Percentiles rank a stretch among this genome's conserved stretches.
These are phyloP conservation scores for Notodonta dromedarius DNA, from an alignment of 2,888 invertebrate species.

Conservation along the genomic window DNA sequence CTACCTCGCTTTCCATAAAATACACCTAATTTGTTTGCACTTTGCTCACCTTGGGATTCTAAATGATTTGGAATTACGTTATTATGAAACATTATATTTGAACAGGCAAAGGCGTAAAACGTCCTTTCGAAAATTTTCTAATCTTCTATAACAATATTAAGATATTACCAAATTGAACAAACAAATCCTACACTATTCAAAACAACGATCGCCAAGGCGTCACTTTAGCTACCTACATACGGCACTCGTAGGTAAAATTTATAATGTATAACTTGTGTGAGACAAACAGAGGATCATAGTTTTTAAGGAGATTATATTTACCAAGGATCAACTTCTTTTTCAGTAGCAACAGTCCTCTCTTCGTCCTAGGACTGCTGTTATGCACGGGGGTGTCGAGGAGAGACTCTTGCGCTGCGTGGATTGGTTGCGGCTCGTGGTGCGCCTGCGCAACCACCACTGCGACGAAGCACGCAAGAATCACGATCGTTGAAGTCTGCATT, in stretches of 20 bases:
- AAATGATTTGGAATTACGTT: neutral
- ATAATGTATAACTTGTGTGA: too few species aligned
- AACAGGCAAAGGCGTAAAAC: neutral
- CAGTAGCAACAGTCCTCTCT: constrained; percentile 69
- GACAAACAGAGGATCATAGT: neutral
- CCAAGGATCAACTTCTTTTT: constrained; percentile 78
- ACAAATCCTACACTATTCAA: too few species aligned
- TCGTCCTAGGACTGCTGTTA: constrained; percentile 67
- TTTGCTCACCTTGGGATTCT: neutral
- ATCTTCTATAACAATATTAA: neutral
- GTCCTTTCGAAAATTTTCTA: neutral
- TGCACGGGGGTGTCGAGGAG: constrained; percentile 58
- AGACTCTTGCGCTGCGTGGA: constrained; percentile 54
- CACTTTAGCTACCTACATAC: too few species aligned
- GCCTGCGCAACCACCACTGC: constrained; percentile 61
- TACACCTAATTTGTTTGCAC: constrained; percentile 13
- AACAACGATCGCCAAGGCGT: too few species aligned
- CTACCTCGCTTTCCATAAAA: constrained; percentile 11
- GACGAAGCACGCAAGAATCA: constrained; percentile 70
- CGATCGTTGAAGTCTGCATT: constrained; percentile 73
- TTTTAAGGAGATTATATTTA: constrained; percentile 34
- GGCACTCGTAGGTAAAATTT: too few species aligned
- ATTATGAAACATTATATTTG: neutral
- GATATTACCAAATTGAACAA: too few species aligned
- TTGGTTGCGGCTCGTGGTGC: constrained; percentile 44